Percentiles rank a stretch among this genome's conserved stretches.
phyloP scores from a whole-genome alignment of 2,888 invertebrate genomes.

The Heteromurus nitidus region DNA sequence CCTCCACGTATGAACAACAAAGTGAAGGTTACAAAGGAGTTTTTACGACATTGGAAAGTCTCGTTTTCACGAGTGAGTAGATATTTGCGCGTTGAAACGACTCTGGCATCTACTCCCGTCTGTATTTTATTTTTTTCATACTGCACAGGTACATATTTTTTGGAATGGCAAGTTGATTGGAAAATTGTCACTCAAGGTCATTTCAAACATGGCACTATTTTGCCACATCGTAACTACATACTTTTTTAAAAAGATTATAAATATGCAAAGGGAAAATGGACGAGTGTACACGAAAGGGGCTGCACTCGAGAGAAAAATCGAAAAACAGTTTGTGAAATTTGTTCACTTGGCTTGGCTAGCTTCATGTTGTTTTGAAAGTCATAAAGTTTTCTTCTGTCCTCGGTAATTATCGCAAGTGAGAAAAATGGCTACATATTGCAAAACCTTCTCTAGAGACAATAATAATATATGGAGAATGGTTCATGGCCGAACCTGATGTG shows the following conservation, averaged over 20 bases:
- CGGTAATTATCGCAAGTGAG: constrained; percentile 32
- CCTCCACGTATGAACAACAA: constrained; percentile 24
- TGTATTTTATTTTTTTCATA: not conserved
- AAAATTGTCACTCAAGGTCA: constrained; percentile 58
- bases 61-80: too few relatives aligned
- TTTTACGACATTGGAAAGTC: constrained; percentile 51
- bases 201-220: not conserved
- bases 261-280: not conserved
- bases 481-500: not conserved
- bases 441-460: constrained; percentile 2
- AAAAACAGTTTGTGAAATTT: constrained; percentile 5
- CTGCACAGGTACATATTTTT: constrained; percentile 19
- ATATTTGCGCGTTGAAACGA: too few relatives aligned
- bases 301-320: not conserved
- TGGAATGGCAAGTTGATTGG: constrained; percentile 35
- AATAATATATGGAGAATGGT: not conserved
- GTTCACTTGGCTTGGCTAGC: not conserved
- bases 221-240: not conserved
- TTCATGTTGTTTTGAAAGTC: constrained; percentile 23
- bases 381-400: constrained; percentile 12
- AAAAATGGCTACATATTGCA: constrained; percentile 18
- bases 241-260: too few relatives aligned
- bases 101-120: too few relatives aligned
- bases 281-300: constrained; percentile 25
- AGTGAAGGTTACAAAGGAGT: constrained; percentile 53